Evolutionary conservation across 1,140 invertebrate species (phyloP), one percentile per base, ranked within the genome.

Genomic region (Berghia stephanieae): DNA sequence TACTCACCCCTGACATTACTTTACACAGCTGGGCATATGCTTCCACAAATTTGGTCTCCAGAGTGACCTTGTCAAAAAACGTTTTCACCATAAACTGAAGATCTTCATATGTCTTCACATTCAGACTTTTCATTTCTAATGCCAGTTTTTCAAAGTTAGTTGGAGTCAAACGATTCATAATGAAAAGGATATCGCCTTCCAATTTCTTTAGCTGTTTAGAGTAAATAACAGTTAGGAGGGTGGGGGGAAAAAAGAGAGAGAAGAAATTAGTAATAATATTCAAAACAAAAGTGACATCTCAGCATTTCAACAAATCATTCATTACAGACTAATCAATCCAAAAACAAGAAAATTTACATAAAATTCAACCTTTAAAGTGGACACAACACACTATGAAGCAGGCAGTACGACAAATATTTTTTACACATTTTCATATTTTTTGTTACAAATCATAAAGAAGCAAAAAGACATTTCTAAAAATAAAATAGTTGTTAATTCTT

Each of bases 1-100:
- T 66, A 75, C 44, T 69, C 52, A 74, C 63, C 24, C 1, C 2
- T 40, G 43, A 68, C 71, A 69, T 63, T 10, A 55, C 49, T 3
- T 74, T 79, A 40, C 60, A 76, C 42, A 76, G 63, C 5, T 13
- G 3, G 27, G 74, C 74, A 68, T 76, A 76, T 24, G 74, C 74
- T 49, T 66, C 57, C n/a, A 76, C 74, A 68, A 76, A 76, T 38
- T 76, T 76, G 16, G 74, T 76, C 38, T 76, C 74, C 57, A 76
- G 44, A 10, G 74, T 76, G 16, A 76, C 74, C 63, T 76, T 76
- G 63, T 76, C 74, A 76, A 76, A 76, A 43, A 76, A 76, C 5
- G 68, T 68, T 43, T 76, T 76, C 3, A 76, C 74, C 1, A 76
- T 60, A 6, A 67, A 24, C 27, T 67, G 40, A 8, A 76, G 42